Conservation (phyloP, 2,888 invertebrate species). For the Chalcis sispes region DNA sequence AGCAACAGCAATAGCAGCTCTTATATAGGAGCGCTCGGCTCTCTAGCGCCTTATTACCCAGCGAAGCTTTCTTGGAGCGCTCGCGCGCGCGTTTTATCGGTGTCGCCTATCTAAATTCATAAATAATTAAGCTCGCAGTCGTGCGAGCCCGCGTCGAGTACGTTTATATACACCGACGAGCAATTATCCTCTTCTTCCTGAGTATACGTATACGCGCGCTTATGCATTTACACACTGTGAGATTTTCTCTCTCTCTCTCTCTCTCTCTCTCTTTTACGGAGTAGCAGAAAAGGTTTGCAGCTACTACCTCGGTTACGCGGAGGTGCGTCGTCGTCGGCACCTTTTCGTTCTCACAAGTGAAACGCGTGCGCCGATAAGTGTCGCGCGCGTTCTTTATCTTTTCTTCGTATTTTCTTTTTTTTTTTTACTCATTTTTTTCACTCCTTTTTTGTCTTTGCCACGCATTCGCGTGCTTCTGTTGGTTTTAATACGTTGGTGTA, state of each 20-base stretch:
- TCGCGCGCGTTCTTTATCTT: too few relatives aligned
- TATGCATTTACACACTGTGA: constrained; percentile 1
- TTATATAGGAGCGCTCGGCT: background rate
- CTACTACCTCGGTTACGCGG: too few relatives aligned
- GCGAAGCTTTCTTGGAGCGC: constrained; percentile 28
- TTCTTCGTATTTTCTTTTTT: too few relatives aligned
- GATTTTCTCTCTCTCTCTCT: constrained; percentile 5
- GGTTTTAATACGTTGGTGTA: too few relatives aligned
- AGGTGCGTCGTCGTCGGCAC: too few relatives aligned
- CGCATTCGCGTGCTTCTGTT: too few relatives aligned
- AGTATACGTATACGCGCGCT: constrained; percentile 6
- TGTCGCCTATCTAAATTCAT: constrained; percentile 53
- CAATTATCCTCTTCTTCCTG: constrained; percentile 5
- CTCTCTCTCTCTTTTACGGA: background rate
- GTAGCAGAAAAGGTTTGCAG: too few relatives aligned
- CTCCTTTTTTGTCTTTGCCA: too few relatives aligned
- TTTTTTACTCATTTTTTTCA: too few relatives aligned
- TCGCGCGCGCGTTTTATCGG: constrained; percentile 36
- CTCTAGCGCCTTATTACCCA: constrained; percentile 39
- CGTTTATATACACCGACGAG: too few relatives aligned
- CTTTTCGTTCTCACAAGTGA: too few relatives aligned
- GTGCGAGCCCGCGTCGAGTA: constrained; percentile 30
- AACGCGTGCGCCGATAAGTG: too few relatives aligned
- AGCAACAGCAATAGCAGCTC: background rate
- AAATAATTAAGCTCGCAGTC: constrained; percentile 54